Percentiles rank a stretch among this genome's conserved stretches.
These are phyloP conservation scores for Lophius americanus DNA, from an alignment of 2,797 vertebrate genomes.

Conservation along the genomic window DNA sequence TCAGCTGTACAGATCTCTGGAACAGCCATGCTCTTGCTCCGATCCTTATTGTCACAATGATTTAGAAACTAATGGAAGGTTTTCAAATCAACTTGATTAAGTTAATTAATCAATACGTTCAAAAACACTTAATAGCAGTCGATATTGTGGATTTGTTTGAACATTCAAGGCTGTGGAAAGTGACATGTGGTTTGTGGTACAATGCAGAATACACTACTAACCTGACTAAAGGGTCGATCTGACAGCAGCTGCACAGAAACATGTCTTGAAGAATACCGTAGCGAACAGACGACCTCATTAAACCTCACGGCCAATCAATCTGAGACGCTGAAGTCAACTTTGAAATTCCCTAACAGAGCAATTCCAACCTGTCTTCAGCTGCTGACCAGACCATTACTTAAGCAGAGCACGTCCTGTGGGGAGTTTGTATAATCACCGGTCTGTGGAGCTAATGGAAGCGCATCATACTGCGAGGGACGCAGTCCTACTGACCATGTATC, in stretches of 20 bases:
- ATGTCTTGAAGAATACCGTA: slow-evolving; percentile 40
- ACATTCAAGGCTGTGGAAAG: slow-evolving; percentile 54
- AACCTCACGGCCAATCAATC: slow-evolving; percentile 51
- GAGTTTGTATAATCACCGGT: slow-evolving; percentile 80
- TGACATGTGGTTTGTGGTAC: slow-evolving; percentile 69
- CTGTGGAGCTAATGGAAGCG: slow-evolving; percentile 83
- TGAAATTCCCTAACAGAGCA: slow-evolving; percentile 65
- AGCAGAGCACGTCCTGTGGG: slow-evolving; percentile 74
- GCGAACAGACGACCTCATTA: slow-evolving; percentile 45
- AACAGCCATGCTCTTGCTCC: slow-evolving; percentile 8
- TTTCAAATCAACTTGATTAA: slow-evolving; percentile 47
- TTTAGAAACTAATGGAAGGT: slow-evolving; percentile 28
- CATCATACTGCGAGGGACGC: slow-evolving; percentile 78
- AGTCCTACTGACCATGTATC: slow-evolving; percentile 83
- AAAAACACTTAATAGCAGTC: slow-evolving; percentile 55
- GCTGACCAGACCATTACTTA: slow-evolving; percentile 81
- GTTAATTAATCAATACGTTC: slow-evolving; percentile 26
- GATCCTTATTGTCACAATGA: slow-evolving; percentile 36
- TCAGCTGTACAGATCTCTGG: slow-evolving; percentile 29
- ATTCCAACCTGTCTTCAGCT: slow-evolving; percentile 66
- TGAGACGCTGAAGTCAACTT: slow-evolving; percentile 60
- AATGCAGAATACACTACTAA: slow-evolving; percentile 67
- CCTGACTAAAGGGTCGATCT: slow-evolving; percentile 62
- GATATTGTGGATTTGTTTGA: slow-evolving; percentile 46
- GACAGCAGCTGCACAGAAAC: slow-evolving; percentile 50